Evolutionary conservation across 2,888 invertebrate genomes (phyloP).

Genomic region (Chouioia cunea): DNA sequence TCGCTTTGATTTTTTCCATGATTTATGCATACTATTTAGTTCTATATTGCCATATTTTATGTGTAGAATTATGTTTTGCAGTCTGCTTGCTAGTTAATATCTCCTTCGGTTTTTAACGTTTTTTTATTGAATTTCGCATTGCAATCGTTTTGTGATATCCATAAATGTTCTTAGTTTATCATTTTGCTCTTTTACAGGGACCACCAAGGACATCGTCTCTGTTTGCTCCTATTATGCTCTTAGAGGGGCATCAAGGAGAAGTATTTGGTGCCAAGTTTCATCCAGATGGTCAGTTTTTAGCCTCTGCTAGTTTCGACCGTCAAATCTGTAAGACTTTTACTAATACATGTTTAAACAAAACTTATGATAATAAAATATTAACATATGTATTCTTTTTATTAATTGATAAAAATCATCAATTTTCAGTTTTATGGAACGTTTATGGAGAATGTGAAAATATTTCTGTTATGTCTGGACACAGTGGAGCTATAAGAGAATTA

Average conservation of each 20-base stretch:
- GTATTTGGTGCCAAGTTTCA: slow-evolving; percentile 94
- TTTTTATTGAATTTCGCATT: too few species aligned
- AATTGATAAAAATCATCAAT: slow-evolving; percentile 8
- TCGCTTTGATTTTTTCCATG: not conserved
- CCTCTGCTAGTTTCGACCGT: slow-evolving; percentile 95
- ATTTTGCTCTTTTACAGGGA: slow-evolving; percentile 67
- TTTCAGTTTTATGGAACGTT: slow-evolving; percentile 92
- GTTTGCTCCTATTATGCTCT: slow-evolving; percentile 92
- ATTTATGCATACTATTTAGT: too few species aligned
- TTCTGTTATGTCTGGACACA: slow-evolving; percentile 92
- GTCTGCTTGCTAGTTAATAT: too few species aligned
- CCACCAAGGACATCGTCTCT: slow-evolving; percentile 88
- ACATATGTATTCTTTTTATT: not conserved
- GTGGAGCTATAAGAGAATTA: slow-evolving; percentile 94
- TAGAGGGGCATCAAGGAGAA: slow-evolving; percentile 98
- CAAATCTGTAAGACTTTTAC: slow-evolving; percentile 85
- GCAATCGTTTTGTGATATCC: not conserved
- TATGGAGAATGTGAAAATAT: slow-evolving; percentile 99
- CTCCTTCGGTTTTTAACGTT: not conserved
- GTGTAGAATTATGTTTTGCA: not conserved
- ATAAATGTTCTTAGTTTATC: not conserved
- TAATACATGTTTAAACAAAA: slow-evolving; percentile 15
- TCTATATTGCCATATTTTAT: not conserved
- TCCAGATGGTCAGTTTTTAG: slow-evolving; percentile 94
- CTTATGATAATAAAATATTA: not conserved